Evolutionary conservation across 2,888 invertebrate species (phyloP).

Genomic region (Ernsta delagoae): DNA sequence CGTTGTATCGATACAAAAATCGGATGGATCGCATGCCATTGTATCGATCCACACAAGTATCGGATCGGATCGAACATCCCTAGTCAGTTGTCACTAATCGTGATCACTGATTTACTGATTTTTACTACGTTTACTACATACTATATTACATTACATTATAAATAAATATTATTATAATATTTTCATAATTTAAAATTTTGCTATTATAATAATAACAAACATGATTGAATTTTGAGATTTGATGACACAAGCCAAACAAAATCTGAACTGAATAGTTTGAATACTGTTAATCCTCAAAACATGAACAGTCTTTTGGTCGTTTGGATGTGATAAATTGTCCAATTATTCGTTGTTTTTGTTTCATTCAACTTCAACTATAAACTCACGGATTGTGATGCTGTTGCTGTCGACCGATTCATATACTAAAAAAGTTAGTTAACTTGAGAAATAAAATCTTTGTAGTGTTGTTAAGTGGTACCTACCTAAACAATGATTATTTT

Average conservation of each 20-base stretch:
- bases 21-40: too few relatives aligned
- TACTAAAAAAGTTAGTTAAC: constrained; percentile 19
- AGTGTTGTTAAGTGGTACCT: not conserved
- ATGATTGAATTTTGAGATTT: constrained; percentile 2
- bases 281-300: constrained; percentile 10
- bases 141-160: too few relatives aligned
- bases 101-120: too few relatives aligned
- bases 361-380: not conserved
- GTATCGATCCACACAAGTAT: too few relatives aligned
- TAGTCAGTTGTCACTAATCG: too few relatives aligned
- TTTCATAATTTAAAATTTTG: too few relatives aligned
- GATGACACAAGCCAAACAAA: not conserved
- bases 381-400: constrained; percentile 18
- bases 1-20: too few relatives aligned
- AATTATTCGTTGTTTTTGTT: constrained; percentile 13
- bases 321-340: constrained; percentile 33
- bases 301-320: constrained; percentile 13
- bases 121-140: too few relatives aligned
- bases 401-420: constrained; percentile 3
- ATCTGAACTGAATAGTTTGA: not conserved
- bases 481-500: not conserved
- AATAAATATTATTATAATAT: too few relatives aligned
- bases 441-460: not conserved
- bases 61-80: too few relatives aligned
- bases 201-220: too few relatives aligned